phyloP scores from a whole-genome alignment of 2,888 invertebrate species.

The Diaprepes abbreviatus region DNA sequence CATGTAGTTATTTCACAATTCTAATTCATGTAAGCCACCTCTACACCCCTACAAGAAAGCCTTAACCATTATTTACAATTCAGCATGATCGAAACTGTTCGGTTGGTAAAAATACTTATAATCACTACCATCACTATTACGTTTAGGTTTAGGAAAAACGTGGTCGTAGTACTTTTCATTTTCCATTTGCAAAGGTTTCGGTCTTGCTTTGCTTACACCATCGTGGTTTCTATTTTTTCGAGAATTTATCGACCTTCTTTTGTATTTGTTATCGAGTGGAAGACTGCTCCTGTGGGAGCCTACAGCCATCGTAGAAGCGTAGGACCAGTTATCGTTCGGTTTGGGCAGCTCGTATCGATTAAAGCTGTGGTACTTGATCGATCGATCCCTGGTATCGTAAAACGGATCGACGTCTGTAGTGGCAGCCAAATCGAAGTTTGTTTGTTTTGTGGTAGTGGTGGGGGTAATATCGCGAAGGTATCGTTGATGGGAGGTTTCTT shows the following conservation, averaged over 20 bases:
- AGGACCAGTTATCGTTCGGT: conserved; percentile 61
- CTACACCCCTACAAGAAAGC: conserved; percentile 8
- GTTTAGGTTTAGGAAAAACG: conserved; percentile 70
- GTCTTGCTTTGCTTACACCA: conserved; percentile 65
- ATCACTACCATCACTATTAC: conserved; percentile 54
- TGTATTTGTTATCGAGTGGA: conserved; percentile 55
- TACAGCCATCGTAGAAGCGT: conserved; percentile 55
- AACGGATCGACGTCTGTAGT: conserved; percentile 21
- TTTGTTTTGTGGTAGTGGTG: conserved; percentile 25
- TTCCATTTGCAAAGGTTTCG: conserved; percentile 73
- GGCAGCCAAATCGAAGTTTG: conserved; percentile 11
- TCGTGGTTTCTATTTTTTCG: conserved; percentile 54
- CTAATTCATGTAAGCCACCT: conserved; percentile 19
- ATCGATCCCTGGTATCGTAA: conserved; percentile 16
- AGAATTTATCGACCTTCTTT: conserved; percentile 55
- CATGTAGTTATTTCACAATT: no score
- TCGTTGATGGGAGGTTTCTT: conserved; percentile 56
- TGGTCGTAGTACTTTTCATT: conserved; percentile 75
- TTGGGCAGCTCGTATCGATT: conserved; percentile 57
- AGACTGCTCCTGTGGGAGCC: conserved; percentile 53
- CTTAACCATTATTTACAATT: conserved; percentile 63
- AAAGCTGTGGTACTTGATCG: conserved; percentile 62
- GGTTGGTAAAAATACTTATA: conserved; percentile 64
- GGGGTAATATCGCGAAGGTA: conserved; percentile 29
- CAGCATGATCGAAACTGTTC: conserved; percentile 64